Conservation (phyloP, 2,888 invertebrate species). For the Graphium colonna region DNA sequence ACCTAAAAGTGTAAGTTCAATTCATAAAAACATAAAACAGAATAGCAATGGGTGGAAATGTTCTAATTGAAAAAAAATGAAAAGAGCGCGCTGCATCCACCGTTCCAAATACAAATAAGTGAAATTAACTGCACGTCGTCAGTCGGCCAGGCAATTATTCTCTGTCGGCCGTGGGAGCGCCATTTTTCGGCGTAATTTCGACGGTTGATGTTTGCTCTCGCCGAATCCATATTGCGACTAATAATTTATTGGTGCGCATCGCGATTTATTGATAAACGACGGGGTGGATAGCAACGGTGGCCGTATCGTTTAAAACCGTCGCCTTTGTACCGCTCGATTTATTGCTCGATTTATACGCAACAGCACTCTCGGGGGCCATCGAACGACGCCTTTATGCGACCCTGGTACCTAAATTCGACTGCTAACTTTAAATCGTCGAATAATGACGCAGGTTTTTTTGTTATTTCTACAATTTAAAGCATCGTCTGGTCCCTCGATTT, state of each 20-base stretch:
- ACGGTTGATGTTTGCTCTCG: conserved; percentile 51
- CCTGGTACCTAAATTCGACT: too few relatives aligned
- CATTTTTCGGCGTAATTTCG: conserved; percentile 66
- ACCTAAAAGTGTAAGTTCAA: background rate
- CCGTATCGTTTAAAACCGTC: conserved; percentile 23
- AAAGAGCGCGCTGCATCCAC: conserved; percentile 22
- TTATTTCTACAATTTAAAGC: too few relatives aligned
- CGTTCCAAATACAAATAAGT: conserved; percentile 55
- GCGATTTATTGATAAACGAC: conserved; percentile 59
- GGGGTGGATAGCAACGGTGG: conserved; percentile 27
- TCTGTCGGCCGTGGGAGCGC: conserved; percentile 55
- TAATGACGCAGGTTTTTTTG: too few relatives aligned
- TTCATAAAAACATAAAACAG: conserved; percentile 12
- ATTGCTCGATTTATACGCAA: conserved; percentile 13
- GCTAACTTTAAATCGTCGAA: too few relatives aligned
- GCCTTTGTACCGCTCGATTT: conserved; percentile 20
- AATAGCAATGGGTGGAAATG: background rate
- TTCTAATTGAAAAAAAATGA: conserved; percentile 15
- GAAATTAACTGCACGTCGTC: conserved; percentile 57
- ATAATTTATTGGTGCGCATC: conserved; percentile 60
- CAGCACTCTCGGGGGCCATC: background rate
- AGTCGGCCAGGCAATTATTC: conserved; percentile 58
- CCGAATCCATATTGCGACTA: conserved; percentile 47
- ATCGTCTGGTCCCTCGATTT: too few relatives aligned
- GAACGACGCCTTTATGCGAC: background rate